Evolutionary conservation across 1,140 invertebrate genomes (phyloP).

Genomic region (Prorops nasuta): DNA sequence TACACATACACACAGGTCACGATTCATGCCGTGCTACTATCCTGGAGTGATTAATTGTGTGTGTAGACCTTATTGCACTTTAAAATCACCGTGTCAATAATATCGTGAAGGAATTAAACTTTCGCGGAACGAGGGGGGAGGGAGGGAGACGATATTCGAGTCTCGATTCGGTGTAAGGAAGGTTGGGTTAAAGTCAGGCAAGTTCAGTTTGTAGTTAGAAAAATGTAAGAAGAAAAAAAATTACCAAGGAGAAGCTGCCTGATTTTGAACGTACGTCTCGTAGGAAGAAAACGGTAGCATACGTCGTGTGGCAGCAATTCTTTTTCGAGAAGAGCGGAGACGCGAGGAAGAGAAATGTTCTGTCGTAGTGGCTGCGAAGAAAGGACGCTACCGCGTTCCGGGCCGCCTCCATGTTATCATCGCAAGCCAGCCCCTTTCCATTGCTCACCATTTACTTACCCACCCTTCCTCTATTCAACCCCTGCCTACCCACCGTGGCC

Average conservation of each 20-base stretch:
- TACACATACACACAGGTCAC: slow-evolving; percentile 32
- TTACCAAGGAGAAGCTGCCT: slow-evolving; percentile 3
- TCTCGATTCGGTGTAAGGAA: too few relatives aligned
- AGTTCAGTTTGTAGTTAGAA: too few relatives aligned
- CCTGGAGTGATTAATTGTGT: slow-evolving; percentile 17
- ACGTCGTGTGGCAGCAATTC: neutral
- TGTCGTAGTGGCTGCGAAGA: neutral
- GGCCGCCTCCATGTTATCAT: slow-evolving; percentile 28
- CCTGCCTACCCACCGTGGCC: too few relatives aligned
- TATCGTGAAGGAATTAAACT: slow-evolving; percentile 6
- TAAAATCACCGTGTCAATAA: too few relatives aligned
- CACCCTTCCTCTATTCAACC: too few relatives aligned
- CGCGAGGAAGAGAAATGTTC: slow-evolving; percentile 17
- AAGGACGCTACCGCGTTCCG: slow-evolving; percentile 5
- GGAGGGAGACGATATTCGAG: too few relatives aligned
- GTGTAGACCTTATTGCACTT: too few relatives aligned
- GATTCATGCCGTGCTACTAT: slow-evolving; percentile 29
- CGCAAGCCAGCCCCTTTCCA: slow-evolving; percentile 19
- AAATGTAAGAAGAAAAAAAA: slow-evolving; percentile 6
- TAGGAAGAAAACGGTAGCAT: neutral
- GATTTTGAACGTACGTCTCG: slow-evolving; percentile 4
- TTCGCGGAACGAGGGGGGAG: slow-evolving; percentile 8
- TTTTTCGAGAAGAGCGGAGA: neutral
- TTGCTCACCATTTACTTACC: slow-evolving; percentile 25
- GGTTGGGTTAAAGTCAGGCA: too few relatives aligned